Percentiles rank a stretch among this genome's conserved stretches.
phyloP scores from a whole-genome alignment of 2,113 vertebrate species.

The Pipra filicauda region DNA sequence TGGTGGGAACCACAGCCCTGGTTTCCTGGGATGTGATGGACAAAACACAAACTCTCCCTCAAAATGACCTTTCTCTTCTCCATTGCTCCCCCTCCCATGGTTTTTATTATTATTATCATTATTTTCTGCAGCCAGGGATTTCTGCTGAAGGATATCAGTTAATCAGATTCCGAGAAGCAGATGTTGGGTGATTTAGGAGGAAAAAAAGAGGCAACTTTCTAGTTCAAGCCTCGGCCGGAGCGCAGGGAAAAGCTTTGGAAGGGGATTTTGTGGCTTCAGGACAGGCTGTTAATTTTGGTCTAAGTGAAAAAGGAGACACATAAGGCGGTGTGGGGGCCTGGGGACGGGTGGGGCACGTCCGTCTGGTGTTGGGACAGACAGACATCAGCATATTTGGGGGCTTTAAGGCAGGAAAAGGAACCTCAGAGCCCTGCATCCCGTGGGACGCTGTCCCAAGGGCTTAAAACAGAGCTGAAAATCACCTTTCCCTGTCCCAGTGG shows the following conservation, averaged over 20 bases:
- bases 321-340: not conserved
- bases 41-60: not conserved
- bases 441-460: not conserved
- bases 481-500: fast-evolving
- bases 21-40: not conserved
- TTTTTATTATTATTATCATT: not conserved
- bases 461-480: fast-evolving
- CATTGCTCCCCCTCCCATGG: not conserved
- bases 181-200: conserved; percentile 66
- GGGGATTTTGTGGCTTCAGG: not conserved
- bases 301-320: not conserved
- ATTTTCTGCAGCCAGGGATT: conserved; percentile 49
- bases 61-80: conserved; percentile 41
- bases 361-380: not conserved
- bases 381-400: fast-evolving
- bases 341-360: not conserved
- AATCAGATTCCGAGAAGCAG: conserved; percentile 72
- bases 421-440: no score
- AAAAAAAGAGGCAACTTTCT: conserved; percentile 25
- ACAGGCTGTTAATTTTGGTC: fast-evolving
- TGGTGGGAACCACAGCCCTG: not conserved
- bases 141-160: conserved; percentile 63
- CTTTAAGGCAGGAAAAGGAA: not conserved
- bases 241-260: fast-evolving
- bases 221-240: not conserved